These are phyloP conservation scores for Amia ocellicauda DNA, from an alignment of 2,113 vertebrate species.

Conservation along the genomic window DNA sequence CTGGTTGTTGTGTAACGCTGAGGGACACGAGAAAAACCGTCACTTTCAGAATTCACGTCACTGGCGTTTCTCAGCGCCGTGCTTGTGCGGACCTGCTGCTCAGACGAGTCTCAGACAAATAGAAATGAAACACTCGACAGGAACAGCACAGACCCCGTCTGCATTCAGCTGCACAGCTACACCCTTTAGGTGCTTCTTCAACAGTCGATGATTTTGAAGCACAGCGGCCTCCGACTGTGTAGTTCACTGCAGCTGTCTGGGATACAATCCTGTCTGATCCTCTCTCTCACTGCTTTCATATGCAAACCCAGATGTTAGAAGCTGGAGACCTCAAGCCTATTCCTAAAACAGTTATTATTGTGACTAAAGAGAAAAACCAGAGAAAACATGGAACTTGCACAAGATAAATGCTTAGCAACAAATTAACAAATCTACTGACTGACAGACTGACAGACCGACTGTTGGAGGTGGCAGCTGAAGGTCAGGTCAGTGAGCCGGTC, in stretches of 20 bases:
- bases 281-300: neutral
- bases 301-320: neutral
- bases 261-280: conserved; percentile 7
- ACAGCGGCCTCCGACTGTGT: too few relatives aligned
- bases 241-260: neutral
- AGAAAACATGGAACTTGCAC: neutral
- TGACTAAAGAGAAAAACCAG: conserved; percentile 5
- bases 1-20: neutral
- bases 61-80: neutral
- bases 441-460: too few relatives aligned
- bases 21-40: neutral
- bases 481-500: too few relatives aligned
- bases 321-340: conserved; percentile 1
- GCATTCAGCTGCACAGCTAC: too few relatives aligned
- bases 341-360: neutral
- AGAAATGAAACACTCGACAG: too few relatives aligned
- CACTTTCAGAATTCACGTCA: neutral
- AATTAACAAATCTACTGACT: too few relatives aligned
- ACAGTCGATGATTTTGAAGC: too few relatives aligned
- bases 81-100: neutral
- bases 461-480: too few relatives aligned
- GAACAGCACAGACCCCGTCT: too few relatives aligned
- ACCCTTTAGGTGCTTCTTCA: too few relatives aligned
- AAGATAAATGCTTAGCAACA: neutral
- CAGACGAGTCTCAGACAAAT: too few relatives aligned